Conservation (phyloP, 1,140 invertebrate species). For the Myzus persicae region DNA sequence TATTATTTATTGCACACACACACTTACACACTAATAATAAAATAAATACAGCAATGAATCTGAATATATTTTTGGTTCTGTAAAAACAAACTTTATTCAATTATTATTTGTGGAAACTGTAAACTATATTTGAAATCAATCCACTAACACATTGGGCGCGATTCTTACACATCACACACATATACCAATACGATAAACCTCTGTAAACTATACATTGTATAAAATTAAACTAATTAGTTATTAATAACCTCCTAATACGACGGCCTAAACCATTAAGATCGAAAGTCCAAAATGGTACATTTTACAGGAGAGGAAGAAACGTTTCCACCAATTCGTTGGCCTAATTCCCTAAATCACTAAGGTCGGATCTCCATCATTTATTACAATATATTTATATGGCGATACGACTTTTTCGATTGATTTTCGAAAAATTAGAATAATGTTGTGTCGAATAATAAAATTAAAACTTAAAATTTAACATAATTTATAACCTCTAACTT, state of each 20-base stretch:
- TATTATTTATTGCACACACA: background rate
- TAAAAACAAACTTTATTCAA: background rate
- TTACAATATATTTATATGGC: too few relatives aligned
- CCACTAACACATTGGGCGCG: background rate
- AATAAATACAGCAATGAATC: background rate
- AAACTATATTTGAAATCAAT: background rate
- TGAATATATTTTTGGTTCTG: background rate
- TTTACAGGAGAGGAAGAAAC: too few relatives aligned
- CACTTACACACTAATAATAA: background rate
- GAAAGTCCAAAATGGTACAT: too few relatives aligned
- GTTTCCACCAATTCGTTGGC: too few relatives aligned
- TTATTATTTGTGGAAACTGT: background rate
- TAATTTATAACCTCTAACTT: background rate
- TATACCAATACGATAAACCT: background rate
- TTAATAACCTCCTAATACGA: too few relatives aligned
- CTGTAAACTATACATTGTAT: background rate
- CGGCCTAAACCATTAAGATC: too few relatives aligned
- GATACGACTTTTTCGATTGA: too few relatives aligned
- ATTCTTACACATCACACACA: background rate
- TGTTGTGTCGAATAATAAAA: background rate
- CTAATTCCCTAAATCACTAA: too few relatives aligned
- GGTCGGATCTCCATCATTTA: too few relatives aligned
- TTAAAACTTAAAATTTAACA: background rate
- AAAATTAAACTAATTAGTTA: background rate
- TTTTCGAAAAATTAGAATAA: too few relatives aligned